Base-by-base conservation (phyloP, 2,797 vertebrate genomes). In the Acanthurus leucopareius region DNA sequence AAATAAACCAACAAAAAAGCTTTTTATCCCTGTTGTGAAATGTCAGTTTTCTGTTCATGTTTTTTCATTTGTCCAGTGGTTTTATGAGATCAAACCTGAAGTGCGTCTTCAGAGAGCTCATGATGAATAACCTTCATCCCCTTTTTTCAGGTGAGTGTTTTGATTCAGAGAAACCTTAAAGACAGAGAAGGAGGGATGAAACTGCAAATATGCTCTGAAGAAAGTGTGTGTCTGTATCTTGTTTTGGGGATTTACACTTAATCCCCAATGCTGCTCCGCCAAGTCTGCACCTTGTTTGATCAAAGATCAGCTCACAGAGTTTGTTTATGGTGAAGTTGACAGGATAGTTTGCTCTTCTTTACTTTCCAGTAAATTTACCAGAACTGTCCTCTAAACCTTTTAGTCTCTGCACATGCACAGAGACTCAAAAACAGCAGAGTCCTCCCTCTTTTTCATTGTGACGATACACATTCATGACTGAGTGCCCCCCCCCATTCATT, bases 101-200 rank as follows among this genome's bases (percentile, higher is more conserved):
- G 14, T 59, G 52, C 19, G 54, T 64, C 62, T 63, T 49, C 62
- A 62, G 42, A 57, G 10, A 0, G 4, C 6, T 38, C 5, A 19
- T 47, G 40, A 51, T 75, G 45, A 63, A 78, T 53, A 22, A 52
- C 22, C 6, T 57, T 64, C 2, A 0, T 48, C 38, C 60, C 28
- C 38, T 35, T n/a, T 35, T 13, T 19, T 63, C 16, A 9, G 13
- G 20, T 48, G 73, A 73, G 51, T 2, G 7, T 32, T 56, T 22
- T 49, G 77, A 64, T 64, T 63, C 74, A 79, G 32, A 69, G 25
- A 20, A 67, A 22, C 25, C 47, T 54, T 53, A 16, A 25, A 57
- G 51, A 10, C 3, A 3, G 42, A 63, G 52, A 54, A 35, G 20
- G 56, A 15, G 65, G 20, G 60, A 52, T 22, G 49, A 49, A 72